Conservation (phyloP, 2,888 invertebrate genomes). For the Druceiella hillmani region DNA sequence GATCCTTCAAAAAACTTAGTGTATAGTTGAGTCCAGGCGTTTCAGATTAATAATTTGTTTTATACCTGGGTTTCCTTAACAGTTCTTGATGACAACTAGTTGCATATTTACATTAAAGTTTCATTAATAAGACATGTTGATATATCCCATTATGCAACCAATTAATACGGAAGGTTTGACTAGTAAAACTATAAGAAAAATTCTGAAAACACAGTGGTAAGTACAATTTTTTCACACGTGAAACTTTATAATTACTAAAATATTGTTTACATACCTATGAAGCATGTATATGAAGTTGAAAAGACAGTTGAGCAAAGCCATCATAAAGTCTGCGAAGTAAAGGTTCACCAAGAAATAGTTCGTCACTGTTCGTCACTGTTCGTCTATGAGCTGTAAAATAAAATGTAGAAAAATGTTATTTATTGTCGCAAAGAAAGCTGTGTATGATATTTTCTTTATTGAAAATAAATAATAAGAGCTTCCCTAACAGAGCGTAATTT, state of each 20-base stretch:
- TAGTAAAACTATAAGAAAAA: too few species aligned
- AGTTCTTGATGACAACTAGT: background rate
- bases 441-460: too few species aligned
- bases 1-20: background rate
- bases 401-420: too few species aligned
- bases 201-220: background rate
- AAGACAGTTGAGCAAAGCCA: conserved; percentile 82
- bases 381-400: conserved; percentile 69
- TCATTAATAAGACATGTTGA: background rate
- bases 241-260: conserved; percentile 1
- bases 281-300: conserved; percentile 91
- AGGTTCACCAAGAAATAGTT: conserved; percentile 90
- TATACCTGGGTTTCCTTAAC: background rate
- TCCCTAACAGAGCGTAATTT: too few species aligned
- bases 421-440: too few species aligned
- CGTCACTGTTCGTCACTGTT: conserved; percentile 85
- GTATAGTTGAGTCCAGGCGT: background rate
- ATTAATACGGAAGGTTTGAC: too few species aligned
- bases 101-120: background rate
- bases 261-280: conserved; percentile 55
- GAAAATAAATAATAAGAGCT: too few species aligned
- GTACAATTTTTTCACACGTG: background rate
- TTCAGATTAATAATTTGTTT: background rate
- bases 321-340: conserved; percentile 80
- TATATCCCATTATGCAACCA: background rate